Conservation (phyloP, 2,888 invertebrate genomes). For the Agriopis aurantiaria region DNA sequence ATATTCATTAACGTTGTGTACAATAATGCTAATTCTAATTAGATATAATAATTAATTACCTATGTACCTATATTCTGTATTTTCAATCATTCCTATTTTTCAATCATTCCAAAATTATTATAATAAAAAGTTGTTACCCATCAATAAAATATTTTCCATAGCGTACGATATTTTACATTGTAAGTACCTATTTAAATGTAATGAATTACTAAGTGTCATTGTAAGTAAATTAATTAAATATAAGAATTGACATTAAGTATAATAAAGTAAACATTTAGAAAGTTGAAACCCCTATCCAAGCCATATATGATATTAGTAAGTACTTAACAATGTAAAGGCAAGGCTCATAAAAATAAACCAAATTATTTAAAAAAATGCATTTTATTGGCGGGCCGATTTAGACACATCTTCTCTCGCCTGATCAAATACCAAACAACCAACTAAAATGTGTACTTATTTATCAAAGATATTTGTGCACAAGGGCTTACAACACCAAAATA, state of each 20-base stretch:
- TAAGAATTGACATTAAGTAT: background rate
- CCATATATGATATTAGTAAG: background rate
- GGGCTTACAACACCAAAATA: too few species aligned
- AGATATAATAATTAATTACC: background rate
- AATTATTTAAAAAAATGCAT: slow-evolving; percentile 28
- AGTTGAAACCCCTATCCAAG: background rate
- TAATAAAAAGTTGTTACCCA: slow-evolving; percentile 7
- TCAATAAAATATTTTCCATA: background rate
- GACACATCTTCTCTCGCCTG: too few species aligned
- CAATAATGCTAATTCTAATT: background rate
- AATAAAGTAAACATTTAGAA: slow-evolving; percentile 1
- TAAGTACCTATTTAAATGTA: background rate
- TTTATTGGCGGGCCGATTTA: background rate
- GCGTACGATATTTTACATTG: background rate
- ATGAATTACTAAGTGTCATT: background rate
- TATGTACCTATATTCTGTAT: background rate
- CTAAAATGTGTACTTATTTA: too few species aligned
- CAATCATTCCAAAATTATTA: slow-evolving; percentile 3
- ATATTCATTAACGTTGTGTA: slow-evolving; percentile 6
- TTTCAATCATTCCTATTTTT: slow-evolving; percentile 5
- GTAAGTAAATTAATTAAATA: slow-evolving; percentile 10
- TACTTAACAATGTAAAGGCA: background rate
- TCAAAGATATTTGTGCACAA: too few species aligned
- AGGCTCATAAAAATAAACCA: slow-evolving; percentile 42
- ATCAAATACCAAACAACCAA: too few species aligned